Evolutionary conservation across 2,888 invertebrate genomes (phyloP).

Genomic region (Lymantria dispar): DNA sequence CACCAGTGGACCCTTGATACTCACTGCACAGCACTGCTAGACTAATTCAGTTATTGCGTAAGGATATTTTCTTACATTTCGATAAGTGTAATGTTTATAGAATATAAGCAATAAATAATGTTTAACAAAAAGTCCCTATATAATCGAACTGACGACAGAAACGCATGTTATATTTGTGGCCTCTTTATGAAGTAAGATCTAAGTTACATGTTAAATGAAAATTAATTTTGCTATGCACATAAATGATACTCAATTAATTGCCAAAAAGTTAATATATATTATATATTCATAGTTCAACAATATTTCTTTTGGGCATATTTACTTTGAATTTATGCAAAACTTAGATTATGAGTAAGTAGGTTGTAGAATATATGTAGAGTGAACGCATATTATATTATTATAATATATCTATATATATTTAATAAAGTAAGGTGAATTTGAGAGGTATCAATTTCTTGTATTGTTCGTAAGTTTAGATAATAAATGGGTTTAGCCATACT

Average conservation of each 20-base stretch:
- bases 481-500: slow-evolving; percentile 83
- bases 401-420: slow-evolving; percentile 78
- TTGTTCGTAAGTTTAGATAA: slow-evolving; percentile 82
- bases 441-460: slow-evolving; percentile 82
- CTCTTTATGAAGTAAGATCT: slow-evolving; percentile 81
- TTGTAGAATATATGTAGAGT: slow-evolving; percentile 82
- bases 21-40: slow-evolving; percentile 80
- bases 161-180: slow-evolving; percentile 83
- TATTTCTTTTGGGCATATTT: slow-evolving; percentile 83
- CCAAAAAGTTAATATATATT: slow-evolving; percentile 83
- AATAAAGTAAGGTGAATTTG: slow-evolving; percentile 78
- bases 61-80: slow-evolving; percentile 81
- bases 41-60: slow-evolving; percentile 78
- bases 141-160: slow-evolving; percentile 82
- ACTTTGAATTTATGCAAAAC: slow-evolving; percentile 82
- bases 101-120: slow-evolving; percentile 80
- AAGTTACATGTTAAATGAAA: slow-evolving; percentile 81
- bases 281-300: slow-evolving; percentile 82
- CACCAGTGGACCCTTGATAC: slow-evolving; percentile 56
- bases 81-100: slow-evolving; percentile 77
- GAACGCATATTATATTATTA: slow-evolving; percentile 74
- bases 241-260: slow-evolving; percentile 84
- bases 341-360: slow-evolving; percentile 81
- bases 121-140: slow-evolving; percentile 81
- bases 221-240: slow-evolving; percentile 83